Evolutionary conservation across 2,888 invertebrate species (phyloP), one percentile per base, ranked within the genome.

Genomic region (Pseudococcus viburni): DNA sequence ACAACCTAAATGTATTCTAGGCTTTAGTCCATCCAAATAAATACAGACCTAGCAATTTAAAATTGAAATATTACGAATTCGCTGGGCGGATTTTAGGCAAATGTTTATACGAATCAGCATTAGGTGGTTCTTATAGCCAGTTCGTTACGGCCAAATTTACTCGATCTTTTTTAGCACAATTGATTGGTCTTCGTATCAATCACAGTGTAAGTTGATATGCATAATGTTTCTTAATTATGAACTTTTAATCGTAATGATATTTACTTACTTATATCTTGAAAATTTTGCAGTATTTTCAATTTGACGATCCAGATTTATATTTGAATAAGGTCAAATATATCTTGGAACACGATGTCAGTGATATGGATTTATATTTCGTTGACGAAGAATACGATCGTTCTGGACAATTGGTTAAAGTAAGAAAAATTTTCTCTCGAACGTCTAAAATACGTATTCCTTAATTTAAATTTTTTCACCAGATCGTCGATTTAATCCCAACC

Each of bases 71-170:
- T 92, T 98, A 95, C 92, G 98, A 98, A 92, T 96, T 97, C 91
- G 98, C 98, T 55, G 98, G 98, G 87, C 96, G 96, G 92, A 94
- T 98, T 90, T 97, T 98, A 64, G 98, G 98, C 89, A 98, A 98
- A 93, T 98, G 98, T 92, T 93, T 98, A 90, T 98, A 97, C 92
- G 98, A 98, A 93, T 97, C 97, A 89, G 96, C 98, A 5, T 93
- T 98, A 87, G 98, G 98, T 55, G 96, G 97, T 89, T 94, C 95
- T 17, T 97, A 97, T 92, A 89, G 91, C 86, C 98, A 98, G 92
- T 93, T 97, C 89, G 97, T 98, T 89, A 94, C 97, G 86, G 98
- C 98, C 0, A 93, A 97, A 88, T 97, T 98, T 91, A 96, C 97
- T 68, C 93, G 98, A 89, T 97, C 97, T 68, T 98, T 98, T 93